A percentile compares a stretch with the other conserved stretches of the same genome.
phyloP scores from a whole-genome alignment of 2,797 vertebrate species.

The Thamnophis elegans region DNA sequence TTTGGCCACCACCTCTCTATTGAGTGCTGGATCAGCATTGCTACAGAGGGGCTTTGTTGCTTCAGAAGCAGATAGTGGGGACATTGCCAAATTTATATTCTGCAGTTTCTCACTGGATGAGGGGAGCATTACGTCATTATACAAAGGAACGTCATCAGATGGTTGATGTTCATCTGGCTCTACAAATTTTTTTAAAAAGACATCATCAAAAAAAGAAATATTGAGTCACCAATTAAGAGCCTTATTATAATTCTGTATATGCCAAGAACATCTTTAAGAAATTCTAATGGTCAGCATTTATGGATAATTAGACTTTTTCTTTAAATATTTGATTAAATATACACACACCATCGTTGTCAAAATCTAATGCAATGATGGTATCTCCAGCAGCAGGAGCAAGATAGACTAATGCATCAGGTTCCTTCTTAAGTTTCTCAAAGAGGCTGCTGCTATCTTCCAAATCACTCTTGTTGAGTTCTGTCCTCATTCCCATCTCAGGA shows the following conservation, averaged over 20 bases:
- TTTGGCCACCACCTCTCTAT: conserved; percentile 77
- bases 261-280: not conserved
- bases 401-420: conserved; percentile 87
- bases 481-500: conserved; percentile 80
- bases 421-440: conserved; percentile 89
- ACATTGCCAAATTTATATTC: conserved; percentile 79
- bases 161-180: conserved; percentile 83
- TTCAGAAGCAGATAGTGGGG: conserved; percentile 82
- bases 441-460: conserved; percentile 76
- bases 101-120: conserved; percentile 84
- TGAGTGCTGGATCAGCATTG: conserved; percentile 76
- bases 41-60: conserved; percentile 77
- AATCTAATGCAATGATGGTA: conserved; percentile 88
- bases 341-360: conserved; percentile 83
- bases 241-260: conserved; percentile 55
- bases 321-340: conserved; percentile 33
- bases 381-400: conserved; percentile 96
- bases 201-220: conserved; percentile 58
- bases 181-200: conserved; percentile 63
- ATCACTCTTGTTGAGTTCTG: conserved; percentile 78
- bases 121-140: conserved; percentile 97
- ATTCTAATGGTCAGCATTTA: not conserved
- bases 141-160: conserved; percentile 87
- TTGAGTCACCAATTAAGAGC: conserved; percentile 26
- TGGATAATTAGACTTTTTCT: not conserved